These are phyloP conservation scores for Spatula versicolor DNA, from an alignment of 2,797 vertebrate genomes.

Conservation along the genomic window DNA sequence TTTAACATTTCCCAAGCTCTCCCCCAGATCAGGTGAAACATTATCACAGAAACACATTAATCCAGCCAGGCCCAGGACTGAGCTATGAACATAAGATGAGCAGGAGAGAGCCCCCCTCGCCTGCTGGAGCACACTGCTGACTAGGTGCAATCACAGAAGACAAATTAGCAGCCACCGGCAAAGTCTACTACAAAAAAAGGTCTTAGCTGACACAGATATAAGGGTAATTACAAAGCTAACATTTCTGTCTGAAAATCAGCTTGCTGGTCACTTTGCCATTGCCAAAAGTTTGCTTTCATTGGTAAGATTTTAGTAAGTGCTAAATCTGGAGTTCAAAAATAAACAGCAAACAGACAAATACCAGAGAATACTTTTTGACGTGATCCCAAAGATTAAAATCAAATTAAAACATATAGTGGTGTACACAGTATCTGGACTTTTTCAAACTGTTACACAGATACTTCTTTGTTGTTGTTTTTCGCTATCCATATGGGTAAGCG, in stretches of 20 bases:
- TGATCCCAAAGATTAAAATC: neutral
- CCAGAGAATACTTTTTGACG: neutral
- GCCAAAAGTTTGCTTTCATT: neutral
- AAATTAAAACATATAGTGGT: neutral
- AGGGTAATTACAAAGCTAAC: neutral
- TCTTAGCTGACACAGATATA: neutral
- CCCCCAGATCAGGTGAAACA: neutral
- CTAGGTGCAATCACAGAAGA: neutral
- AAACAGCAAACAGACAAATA: neutral
- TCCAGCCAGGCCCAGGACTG: neutral
- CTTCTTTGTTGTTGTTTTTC: neutral
- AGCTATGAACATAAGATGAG: neutral
- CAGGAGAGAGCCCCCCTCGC: neutral
- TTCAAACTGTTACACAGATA: neutral
- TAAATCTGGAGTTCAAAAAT: neutral
- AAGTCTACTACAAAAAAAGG: neutral
- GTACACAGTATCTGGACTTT: neutral
- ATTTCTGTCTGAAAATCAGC: neutral
- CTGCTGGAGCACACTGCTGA: neutral
- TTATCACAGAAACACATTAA: accelerated
- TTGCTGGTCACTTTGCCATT: neutral
- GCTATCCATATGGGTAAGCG: neutral
- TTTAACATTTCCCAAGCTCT: neutral
- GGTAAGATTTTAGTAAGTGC: neutral
- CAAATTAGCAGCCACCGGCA: neutral